Base-by-base conservation (phyloP, 2,113 vertebrate species). In the Dendropsophus ebraccatus region DNA sequence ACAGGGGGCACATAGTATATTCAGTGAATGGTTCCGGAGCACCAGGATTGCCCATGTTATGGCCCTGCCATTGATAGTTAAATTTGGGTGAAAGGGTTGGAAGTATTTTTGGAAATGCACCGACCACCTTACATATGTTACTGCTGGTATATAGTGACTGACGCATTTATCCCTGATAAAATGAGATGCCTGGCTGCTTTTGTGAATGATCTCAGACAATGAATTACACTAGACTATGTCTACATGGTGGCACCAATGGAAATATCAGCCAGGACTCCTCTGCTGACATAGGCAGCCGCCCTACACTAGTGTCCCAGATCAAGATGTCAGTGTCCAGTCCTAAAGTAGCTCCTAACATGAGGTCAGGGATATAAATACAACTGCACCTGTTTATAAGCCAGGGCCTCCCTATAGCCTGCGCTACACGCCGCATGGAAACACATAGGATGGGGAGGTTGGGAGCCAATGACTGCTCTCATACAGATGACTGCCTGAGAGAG, bases 361-460 rank as follows among this genome's bases (percentile, higher is more conserved):
- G 21, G 47, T 79, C 74, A 78, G 25, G 0, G 74, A 41, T 69
- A 85, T 50, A 85, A 77, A 79, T 85, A 85, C 13, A 4, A 14
- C 14, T n/a, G 52, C 83, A 85, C 74, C 83, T 85, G 83, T 69
- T 54, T 67, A 2, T 69, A 35, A 37, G 30, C 25, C 52, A 14
- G 50, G 6, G 21, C 1, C 19, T 25, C 65, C 67, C n/a, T 25
- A 10, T 12, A 52, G 73, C 30, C 25, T 50, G 0, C 52, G n/a
- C n/a, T n/a, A n/a, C n/a, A n/a, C n/a, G n/a, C n/a, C n/a, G n/a
- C n/a, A n/a, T n/a, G n/a, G n/a, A n/a, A n/a, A 5, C 13, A 58
- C 7, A 30, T 0, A 2, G 25, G 9, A 30, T 69, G 30, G 17
- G 37, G 17, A 23, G 50, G 11, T 17, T 21, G 54, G 12, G 14